Conservation (phyloP, 1,140 invertebrate species). For the Epicauta chinensis region DNA sequence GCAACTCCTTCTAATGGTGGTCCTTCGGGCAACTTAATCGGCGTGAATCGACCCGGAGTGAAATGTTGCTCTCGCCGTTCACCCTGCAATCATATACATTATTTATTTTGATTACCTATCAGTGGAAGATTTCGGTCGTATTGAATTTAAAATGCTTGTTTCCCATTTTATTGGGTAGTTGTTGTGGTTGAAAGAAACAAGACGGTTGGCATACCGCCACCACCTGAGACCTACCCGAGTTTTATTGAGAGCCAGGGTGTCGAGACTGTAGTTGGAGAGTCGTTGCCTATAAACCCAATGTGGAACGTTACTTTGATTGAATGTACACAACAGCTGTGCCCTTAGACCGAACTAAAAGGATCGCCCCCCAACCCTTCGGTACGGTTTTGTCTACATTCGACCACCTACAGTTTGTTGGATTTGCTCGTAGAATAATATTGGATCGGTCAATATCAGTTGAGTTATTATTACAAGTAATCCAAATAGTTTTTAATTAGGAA, state of each 20-base stretch:
- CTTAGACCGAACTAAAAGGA: background rate
- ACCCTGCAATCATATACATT: conserved; percentile 43
- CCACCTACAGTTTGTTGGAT: background rate
- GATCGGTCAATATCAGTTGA: no score
- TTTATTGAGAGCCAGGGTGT: conserved; percentile 1
- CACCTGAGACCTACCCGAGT: conserved; percentile 3
- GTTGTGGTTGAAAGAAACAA: background rate
- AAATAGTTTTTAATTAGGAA: no score
- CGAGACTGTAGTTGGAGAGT: background rate
- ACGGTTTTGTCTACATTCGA: background rate
- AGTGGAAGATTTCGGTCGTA: no score
- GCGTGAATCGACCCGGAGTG: conserved; percentile 57
- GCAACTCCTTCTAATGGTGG: conserved; percentile 52
- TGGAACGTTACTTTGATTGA: conserved; percentile 16
- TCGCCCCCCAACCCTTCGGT: no score
- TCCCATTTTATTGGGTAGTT: conserved; percentile 3
- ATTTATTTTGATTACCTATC: conserved; percentile 8
- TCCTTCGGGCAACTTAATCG: conserved; percentile 61
- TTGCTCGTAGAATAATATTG: no score
- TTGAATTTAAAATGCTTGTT: no score
- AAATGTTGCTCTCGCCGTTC: conserved; percentile 55
- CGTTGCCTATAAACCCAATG: no score
- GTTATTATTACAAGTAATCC: no score
- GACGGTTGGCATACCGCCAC: conserved; percentile 1
- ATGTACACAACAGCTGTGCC: conserved; percentile 23